These are phyloP conservation scores for Agrotis puta DNA, from an alignment of 2,888 invertebrate genomes.

Conservation along the genomic window DNA sequence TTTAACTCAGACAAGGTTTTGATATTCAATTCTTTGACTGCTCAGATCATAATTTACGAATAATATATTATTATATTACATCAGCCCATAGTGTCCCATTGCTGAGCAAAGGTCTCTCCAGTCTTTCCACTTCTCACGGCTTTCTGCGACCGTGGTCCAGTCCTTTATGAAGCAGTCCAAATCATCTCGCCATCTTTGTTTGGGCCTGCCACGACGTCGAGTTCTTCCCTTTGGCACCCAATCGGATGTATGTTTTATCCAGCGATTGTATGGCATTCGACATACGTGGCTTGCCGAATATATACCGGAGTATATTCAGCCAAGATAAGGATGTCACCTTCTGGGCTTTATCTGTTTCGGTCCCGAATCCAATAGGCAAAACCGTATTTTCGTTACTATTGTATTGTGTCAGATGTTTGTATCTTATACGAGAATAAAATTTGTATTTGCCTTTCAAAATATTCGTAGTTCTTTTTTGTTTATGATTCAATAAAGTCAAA, in stretches of 20 bases:
- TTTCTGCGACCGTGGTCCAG: too few relatives aligned
- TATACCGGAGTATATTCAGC: slow-evolving; percentile 3
- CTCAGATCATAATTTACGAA: slow-evolving; percentile 9
- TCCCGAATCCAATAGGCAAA: slow-evolving; percentile 14
- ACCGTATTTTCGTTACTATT: slow-evolving; percentile 1
- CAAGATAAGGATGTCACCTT: slow-evolving; percentile 9
- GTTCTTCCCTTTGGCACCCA: too few relatives aligned
- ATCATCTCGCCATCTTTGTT: too few relatives aligned
- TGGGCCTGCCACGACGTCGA: too few relatives aligned
- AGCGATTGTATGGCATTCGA: too few relatives aligned
- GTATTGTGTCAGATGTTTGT: background rate
- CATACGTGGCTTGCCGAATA: too few relatives aligned
- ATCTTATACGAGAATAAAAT: background rate
- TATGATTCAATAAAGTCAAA: background rate
- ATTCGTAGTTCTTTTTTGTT: background rate
- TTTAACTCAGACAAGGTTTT: background rate
- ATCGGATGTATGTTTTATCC: too few relatives aligned
- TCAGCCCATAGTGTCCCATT: too few relatives aligned
- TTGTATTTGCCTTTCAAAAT: background rate
- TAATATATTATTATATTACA: too few relatives aligned
- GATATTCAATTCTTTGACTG: slow-evolving; percentile 22
- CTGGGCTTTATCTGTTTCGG: background rate
- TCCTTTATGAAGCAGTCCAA: too few relatives aligned
- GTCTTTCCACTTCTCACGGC: too few relatives aligned
- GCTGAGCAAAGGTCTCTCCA: too few relatives aligned